phyloP scores from a whole-genome alignment of 2,113 vertebrate genomes.

The Danio rerio region GRCz12tu NC_133177.1:42374501-42375000 shows the following conservation, averaged over 20 bases:
- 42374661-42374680: neutral
- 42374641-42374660: neutral
- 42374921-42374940: neutral
- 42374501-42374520: neutral
- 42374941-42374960: neutral
- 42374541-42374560: neutral
- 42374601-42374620: conserved; percentile 12
- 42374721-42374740: neutral
- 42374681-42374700: conserved; percentile 15
- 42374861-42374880: conserved; percentile 11
- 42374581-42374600: neutral
- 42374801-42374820: neutral
- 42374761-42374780: neutral
- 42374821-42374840: neutral
- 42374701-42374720: neutral
- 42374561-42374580: conserved; percentile 3
- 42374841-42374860: conserved; percentile 17
- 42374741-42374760: neutral
- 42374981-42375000: no score
- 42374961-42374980: no score
- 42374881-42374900: conserved; percentile 6
- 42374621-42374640: conserved; percentile 32
- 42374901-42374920: conserved; percentile 18
- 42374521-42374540: neutral
- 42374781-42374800: conserved; percentile 26